Evolutionary conservation across 2,888 invertebrate species (phyloP), one percentile per base, ranked within the genome.

Genomic region (Octonoba sinensis): DNA sequence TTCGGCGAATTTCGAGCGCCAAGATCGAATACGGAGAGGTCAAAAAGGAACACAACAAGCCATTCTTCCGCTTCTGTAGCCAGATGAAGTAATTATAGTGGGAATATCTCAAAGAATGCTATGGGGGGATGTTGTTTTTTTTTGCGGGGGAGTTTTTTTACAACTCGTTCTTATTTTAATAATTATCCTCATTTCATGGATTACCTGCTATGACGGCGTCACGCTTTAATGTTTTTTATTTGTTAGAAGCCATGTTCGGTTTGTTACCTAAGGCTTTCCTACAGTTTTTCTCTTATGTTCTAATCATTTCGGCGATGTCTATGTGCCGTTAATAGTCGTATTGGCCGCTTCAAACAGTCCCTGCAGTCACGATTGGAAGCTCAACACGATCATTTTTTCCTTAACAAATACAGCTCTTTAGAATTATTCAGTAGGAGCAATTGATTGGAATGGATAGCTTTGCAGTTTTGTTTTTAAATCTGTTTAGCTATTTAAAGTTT

Each of bases 91-190:
- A 65, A 77, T 74, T 74, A 74, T 27, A 18, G 27, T 24, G 62
- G 24, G 15, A 13, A 60, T 13, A 20, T 46, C 46, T 16, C 46
- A n/a, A 64, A 36, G 64, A 64, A 64, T 47, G 64, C 20, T 18
- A 64, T 64, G 47, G 16, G 46, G 57, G 70, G 20, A 47, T 36
- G 47, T 47, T n/a, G 6, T 36, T 6, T 36, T 36, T 36, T 36
- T 64, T 13, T 62, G 71, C 71, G 75, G 67, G 75, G 75, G 75
- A 49, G 75, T 67, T 36, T 36, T 36, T 36, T 44, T 64, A 22
- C 59, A 20, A 22, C 57, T 59, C 54, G 60, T 76, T 77, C 62
- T 70, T 56, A 77, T 77, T 77, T 77, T 62, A 77, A 77, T 77
- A 77, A 77, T 64, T 77, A 77, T 77, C 62, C 77, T 66, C 51